Evolutionary conservation across 1,140 invertebrate genomes (phyloP), one percentile per base, ranked within the genome.

Genomic region (Brachionus rubens): DNA sequence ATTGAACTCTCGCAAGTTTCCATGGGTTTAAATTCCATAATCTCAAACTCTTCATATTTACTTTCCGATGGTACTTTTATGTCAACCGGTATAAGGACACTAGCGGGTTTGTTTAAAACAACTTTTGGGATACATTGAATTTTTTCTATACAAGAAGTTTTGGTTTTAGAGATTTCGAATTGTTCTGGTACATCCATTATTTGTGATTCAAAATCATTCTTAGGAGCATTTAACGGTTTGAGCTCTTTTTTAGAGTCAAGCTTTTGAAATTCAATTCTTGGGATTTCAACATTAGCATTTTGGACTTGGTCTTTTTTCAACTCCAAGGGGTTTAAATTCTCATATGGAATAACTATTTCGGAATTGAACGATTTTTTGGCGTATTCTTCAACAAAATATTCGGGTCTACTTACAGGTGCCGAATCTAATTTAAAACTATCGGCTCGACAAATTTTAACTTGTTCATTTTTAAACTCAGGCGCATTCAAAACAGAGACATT

Each of bases 321-420:
- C 16, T n/a, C 21, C 12, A 65, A 41, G 21, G 16, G 21, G 26
- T 43, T 41, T 43, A 43, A 24, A 65, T 65, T 65, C 41, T 65
- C 59, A 65, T 65, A 65, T 7, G 9, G 7, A 41, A 24, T 28
- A n/a, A 36, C 41, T 3, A 65, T 24, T 41, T 41, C 16, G 2
- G 59, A 65, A 43, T 43, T 65, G 7, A 65, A 40, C 5, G 59
- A 19, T 40, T 65, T 65, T 9, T 65, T 65, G 10, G 59, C 59
- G 41, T 41, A 65, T 65, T 65, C 59, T 24, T 65, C 59, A 41
- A 65, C 41, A 9, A 65, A 0, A 26, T 65, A 65, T 14, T 65
- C 59, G 3, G 59, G 59, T 14, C 40, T 16, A 36, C 41, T 65
- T 41, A 33, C 6, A n/a, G 12, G 1, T n/a, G 33, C 16, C 2